Evolutionary conservation across 2,113 vertebrate species (phyloP), one percentile per base, ranked within the genome.

Genomic region (Syngnathus floridae): DNA sequence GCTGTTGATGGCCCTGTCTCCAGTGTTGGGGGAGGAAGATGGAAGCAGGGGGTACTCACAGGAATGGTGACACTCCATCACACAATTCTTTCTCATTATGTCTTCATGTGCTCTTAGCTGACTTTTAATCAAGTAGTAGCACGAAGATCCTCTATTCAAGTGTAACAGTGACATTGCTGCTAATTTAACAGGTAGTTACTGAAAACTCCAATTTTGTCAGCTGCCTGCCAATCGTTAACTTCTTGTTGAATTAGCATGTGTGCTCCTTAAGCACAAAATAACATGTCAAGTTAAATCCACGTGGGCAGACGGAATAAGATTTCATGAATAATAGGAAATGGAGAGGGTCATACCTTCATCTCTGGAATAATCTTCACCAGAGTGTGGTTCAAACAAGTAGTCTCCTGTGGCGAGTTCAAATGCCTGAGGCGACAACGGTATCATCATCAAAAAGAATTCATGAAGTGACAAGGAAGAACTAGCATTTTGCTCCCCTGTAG

Each of bases 321-420:
- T 0, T n/a, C 36, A 22, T 10, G 43, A 5, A 41, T 41, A 0
- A 3, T 19, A 51, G 67, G n/a, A 51, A 67, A n/a, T 57, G 69
- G 54, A 61, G 4, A 62, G 11, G 71, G 46, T 48, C 68, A 67
- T 81, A 98, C 95, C 96, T 97, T 99, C 97, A 86, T 99, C 97
- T 76, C 97, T 90, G 60, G 94, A 95, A 84, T 99, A 99, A 82
- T 99, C 95, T 78, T 98, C 97, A 17, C 97, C 97, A 55, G 97
- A 98, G 77, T 98, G 95, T 64, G 97, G 97, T 63, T 98, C 97
- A 46, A 99, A 99, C 71, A 99, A 87, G 76, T 98, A 99, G 84
- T 99, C 97, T 46, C 97, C 97, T 3, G 96, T 98, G 76, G 94
- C 94, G 37, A 99, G 87, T 77, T 99, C 97, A 87, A 99, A 99